Conservation (phyloP, 2,888 invertebrate species). For the Drosophila stalkeri region DNA sequence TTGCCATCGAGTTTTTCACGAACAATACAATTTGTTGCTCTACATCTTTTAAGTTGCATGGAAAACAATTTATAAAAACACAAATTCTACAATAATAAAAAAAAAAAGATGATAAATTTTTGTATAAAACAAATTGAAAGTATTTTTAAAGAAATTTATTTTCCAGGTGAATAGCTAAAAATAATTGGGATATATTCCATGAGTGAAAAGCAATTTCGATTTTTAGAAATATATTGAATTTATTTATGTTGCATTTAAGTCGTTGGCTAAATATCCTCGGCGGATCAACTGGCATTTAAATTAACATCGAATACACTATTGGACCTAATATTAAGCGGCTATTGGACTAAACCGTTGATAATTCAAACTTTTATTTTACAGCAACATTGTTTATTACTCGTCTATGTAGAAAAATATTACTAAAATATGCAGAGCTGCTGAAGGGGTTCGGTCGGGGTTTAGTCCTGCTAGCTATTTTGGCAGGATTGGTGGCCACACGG, state of each 20-base stretch:
- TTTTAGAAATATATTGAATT: constrained; percentile 68
- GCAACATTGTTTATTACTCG: constrained; percentile 42
- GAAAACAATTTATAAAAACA: constrained; percentile 49
- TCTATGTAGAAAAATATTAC: constrained; percentile 76
- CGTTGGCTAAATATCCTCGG: constrained; percentile 24
- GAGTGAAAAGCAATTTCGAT: background rate
- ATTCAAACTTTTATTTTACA: constrained; percentile 39
- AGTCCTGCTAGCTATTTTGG: constrained; percentile 58
- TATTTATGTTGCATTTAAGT: constrained; percentile 50
- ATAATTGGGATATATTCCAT: background rate
- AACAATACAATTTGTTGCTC: constrained; percentile 16
- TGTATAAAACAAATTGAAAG: constrained; percentile 47
- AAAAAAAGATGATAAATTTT: constrained; percentile 48
- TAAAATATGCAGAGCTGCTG: constrained; percentile 52
- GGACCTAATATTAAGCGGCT: constrained; percentile 23
- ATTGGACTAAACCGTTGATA: constrained; percentile 15
- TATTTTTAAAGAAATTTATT: background rate
- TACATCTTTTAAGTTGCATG: constrained; percentile 32
- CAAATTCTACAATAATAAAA: constrained; percentile 57
- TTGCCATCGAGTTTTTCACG: background rate
- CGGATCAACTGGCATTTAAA: constrained; percentile 23
- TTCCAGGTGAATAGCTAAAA: background rate
- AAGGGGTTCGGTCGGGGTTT: background rate
- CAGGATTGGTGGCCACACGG: constrained; percentile 34
- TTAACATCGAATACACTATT: constrained; percentile 11